Conservation (phyloP, 2,888 invertebrate species). For the Scrobipalpa costella region DNA sequence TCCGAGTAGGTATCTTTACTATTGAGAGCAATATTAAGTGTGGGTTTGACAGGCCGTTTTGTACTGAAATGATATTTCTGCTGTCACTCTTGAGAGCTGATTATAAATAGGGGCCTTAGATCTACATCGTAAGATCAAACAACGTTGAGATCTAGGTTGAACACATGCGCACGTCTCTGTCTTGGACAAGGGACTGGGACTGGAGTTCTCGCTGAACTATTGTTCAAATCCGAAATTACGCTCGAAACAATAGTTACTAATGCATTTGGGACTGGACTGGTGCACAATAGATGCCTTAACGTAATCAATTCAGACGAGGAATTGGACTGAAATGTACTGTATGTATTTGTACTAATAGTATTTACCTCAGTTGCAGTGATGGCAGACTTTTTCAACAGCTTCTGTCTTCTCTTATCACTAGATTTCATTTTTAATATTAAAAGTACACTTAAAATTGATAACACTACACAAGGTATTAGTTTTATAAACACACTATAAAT, state of each 20-base stretch:
- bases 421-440: slow-evolving; percentile 89
- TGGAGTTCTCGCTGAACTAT: neutral
- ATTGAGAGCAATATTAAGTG: no score
- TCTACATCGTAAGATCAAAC: neutral
- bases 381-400: slow-evolving; percentile 79
- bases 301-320: neutral
- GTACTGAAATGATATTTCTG: no score
- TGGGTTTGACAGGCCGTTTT: no score
- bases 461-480: slow-evolving; percentile 92
- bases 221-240: neutral
- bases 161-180: neutral
- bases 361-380: slow-evolving; percentile 68
- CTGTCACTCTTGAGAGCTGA: no score
- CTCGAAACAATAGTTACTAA: neutral
- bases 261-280: slow-evolving; percentile 7
- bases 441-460: slow-evolving; percentile 90
- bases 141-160: neutral
- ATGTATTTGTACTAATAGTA: neutral
- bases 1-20: no score
- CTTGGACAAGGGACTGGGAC: slow-evolving; percentile 1
- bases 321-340: neutral
- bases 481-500: slow-evolving; percentile 96
- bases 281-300: slow-evolving; percentile 12
- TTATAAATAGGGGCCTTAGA: neutral
- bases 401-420: slow-evolving; percentile 88